Evolutionary conservation across 2,113 vertebrate genomes (phyloP), one percentile per base, ranked within the genome.

Genomic region (Anolis sagrei): DNA sequence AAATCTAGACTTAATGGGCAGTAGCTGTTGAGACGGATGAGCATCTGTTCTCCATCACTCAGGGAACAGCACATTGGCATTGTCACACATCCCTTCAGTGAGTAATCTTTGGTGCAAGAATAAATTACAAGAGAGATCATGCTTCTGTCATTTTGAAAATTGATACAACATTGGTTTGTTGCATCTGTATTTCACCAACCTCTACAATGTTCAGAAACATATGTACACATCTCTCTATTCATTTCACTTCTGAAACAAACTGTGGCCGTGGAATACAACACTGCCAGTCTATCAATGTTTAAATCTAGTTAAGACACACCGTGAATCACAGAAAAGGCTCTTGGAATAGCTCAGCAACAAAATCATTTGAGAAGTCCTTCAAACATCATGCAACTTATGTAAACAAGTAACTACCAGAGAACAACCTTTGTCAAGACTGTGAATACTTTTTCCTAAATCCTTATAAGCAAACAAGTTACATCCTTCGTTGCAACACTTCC

Each of bases 291-390:
- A 34, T 2, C 79, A 86, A 23, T 36, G 80, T 80, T 34, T 76
- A 29, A 70, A n/a, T 84, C 87, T 51, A 76, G 74, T 83, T 88
- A 86, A 82, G n/a, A 84, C 36, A 84, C 86, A 54, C 21, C 48
- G 76, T 58, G 5, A 32, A 69, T 92, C 83, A 83, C 70, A 73
- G 2, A 84, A 69, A 87, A 36, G 36, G 34, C 76, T 68, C 29
- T 89, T 78, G 62, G 82, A 68, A 25, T 77, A 70, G 34, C 84
- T 74, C 66, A 66, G 36, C 36, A 84, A 39, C 0, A 82, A 62
- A 36, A 7, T 34, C 82, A 79, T 81, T 76, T 75, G 27, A 85
- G 74, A 23, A 64, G 58, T 88, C 8, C 0, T 86, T 7, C 81
- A 61, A 9, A 21, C 70, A 87, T 86, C 0, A 16, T 48, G 19